A percentile compares a stretch with the other conserved stretches of the same genome.
phyloP scores from a whole-genome alignment of 2,113 vertebrate species.

The Oreochromis spilurus region DNA sequence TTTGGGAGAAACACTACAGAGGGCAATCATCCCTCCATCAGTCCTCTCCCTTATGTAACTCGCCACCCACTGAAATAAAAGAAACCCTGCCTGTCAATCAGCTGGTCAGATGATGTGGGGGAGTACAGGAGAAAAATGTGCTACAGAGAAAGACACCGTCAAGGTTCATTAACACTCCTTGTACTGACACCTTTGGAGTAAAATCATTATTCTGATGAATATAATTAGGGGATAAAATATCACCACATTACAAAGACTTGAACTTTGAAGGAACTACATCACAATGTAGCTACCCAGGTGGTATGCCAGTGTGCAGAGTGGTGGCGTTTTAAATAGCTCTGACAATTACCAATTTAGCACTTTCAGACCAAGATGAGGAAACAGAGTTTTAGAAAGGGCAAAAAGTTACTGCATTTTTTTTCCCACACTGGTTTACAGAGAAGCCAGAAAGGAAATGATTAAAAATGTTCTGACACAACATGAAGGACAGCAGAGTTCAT shows the following conservation, averaged over 20 bases:
- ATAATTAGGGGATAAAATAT: not conserved
- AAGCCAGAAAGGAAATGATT: not conserved
- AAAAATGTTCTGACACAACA: not conserved
- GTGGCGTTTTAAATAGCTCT: not conserved
- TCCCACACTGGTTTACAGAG: not conserved
- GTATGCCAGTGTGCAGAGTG: not conserved
- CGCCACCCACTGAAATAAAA: slow-evolving; percentile 39
- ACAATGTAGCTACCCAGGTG: not conserved
- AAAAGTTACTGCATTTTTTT: not conserved
- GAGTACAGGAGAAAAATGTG: slow-evolving; percentile 13
- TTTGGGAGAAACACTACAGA: not conserved
- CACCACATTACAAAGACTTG: not conserved
- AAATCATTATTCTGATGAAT: not conserved
- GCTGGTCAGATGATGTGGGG: slow-evolving; percentile 17
- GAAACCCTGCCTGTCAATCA: slow-evolving; percentile 25
- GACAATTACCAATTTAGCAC: not conserved
- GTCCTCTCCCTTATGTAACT: slow-evolving; percentile 14
- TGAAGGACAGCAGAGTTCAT: not conserved
- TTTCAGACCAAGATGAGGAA: not conserved
- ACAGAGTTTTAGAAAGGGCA: not conserved
- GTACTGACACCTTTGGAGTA: not conserved
- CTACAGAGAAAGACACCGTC: not conserved
- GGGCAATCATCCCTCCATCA: slow-evolving; percentile 24
- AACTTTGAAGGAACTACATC: not conserved
- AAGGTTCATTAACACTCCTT: slow-evolving; percentile 4